Evolutionary conservation across 2,888 invertebrate genomes (phyloP).

Genomic region (Temnothorax rugatulus): DNA sequence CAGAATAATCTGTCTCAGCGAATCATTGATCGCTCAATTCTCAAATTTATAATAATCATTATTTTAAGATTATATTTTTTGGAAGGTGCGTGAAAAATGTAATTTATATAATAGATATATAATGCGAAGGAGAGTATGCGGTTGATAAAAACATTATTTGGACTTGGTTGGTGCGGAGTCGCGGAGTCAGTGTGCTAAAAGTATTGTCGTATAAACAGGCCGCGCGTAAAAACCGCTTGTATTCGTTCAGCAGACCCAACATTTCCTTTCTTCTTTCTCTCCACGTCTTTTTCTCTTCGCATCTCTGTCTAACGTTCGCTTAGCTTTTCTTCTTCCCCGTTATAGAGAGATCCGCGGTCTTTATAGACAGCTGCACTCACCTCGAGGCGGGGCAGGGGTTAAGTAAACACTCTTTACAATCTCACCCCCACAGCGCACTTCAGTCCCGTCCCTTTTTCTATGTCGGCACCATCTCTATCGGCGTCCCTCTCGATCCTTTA

Average conservation of each 20-base stretch:
- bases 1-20: neutral
- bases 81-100: neutral
- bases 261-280: slow-evolving; percentile 52
- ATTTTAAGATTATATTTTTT: slow-evolving; percentile 2
- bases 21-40: neutral
- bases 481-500: neutral
- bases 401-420: slow-evolving; percentile 77
- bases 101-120: slow-evolving; percentile 45
- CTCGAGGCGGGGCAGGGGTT: slow-evolving; percentile 68
- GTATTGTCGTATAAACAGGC: slow-evolving; percentile 76
- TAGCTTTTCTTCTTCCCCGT: slow-evolving; percentile 33
- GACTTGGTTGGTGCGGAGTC: slow-evolving; percentile 39
- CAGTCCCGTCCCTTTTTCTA: slow-evolving; percentile 53
- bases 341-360: slow-evolving; percentile 61
- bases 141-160: slow-evolving; percentile 68
- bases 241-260: slow-evolving; percentile 70
- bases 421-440: slow-evolving; percentile 60
- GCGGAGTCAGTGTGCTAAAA: slow-evolving; percentile 65
- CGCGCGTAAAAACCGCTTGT: slow-evolving; percentile 73
- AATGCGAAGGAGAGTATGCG: slow-evolving; percentile 31
- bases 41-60: neutral
- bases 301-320: slow-evolving; percentile 34
- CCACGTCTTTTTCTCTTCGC: neutral
- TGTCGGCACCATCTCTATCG: neutral
- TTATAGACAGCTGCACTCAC: slow-evolving; percentile 74